Evolutionary conservation across 2,113 vertebrate species (phyloP), one percentile per base, ranked within the genome.

Genomic region (Paraplagusia blochii): DNA sequence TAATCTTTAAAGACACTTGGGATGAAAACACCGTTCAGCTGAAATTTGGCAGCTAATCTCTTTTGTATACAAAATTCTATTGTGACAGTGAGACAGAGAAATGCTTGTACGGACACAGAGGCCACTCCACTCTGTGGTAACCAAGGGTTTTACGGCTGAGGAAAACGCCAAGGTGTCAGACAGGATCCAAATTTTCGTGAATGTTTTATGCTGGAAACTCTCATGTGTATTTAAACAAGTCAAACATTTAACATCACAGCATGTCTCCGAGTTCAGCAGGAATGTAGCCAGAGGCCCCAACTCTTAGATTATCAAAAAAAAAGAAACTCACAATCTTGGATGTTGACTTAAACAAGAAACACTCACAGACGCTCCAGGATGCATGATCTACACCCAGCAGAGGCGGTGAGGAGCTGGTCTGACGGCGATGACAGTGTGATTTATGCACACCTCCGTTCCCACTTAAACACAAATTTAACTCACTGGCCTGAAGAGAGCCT

Each of bases 341-440:
- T 61, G 76, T 60, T 43, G 42, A 43, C 13, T 11, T 40, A 13
- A 80, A 57, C 53, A 35, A 16, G 40, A 53, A 55, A 58, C 64
- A 63, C 62, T 63, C 57, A 66, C 63, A 48, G 29, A 69, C 61
- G 58, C 76, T 77, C 70, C 57, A 40, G 76, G 63, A 83, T 78
- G 67, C 60, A 66, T 63, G 55, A 63, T 44, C 47, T 11, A n/a
- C 68, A 60, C 47, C 64, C 63, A 56, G 65, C 0, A 0, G 59
- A 48, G 67, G 59, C 63, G 40, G 13, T 17, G 4, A 62, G 62
- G 62, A 73, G 51, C 60, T 39, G 45, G 14, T 69, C 75, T 73
- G 72, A 82, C 66, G 46, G 80, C 69, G 84, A 83, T 81, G 87
- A 89, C 88, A 89, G 81, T 74, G 74, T 88, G 86, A 91, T 89